Base-by-base conservation (phyloP, 2,113 vertebrate genomes). In the Octodon degus region DNA sequence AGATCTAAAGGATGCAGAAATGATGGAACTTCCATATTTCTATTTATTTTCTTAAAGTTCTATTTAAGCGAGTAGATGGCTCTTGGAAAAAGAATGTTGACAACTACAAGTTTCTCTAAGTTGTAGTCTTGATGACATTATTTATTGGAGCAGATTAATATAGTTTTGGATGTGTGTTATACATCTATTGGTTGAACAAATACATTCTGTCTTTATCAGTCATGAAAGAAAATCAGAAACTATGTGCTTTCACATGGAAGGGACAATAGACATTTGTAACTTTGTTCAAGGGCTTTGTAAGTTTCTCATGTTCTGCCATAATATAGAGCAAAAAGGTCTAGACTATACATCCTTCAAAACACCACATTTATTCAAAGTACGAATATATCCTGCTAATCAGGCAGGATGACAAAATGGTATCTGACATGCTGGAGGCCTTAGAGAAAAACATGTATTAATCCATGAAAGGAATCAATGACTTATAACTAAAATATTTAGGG, bases 1-100 rank as follows among this genome's bases (percentile, higher is more conserved):
- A 87, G 91, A 87, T 68, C 63, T 67, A 86, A 68, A 93, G 47
- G 30, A 60, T 81, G 30, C 30, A 81, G 92, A 87, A 79, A 24
- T 87, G 83, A 32, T 87, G 19, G 63, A 37, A 2, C 14, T 7
- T 65, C 55, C n/a, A 16, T 55, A 86, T 17, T 47, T 86, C n/a
- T 58, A 47, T 40, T 65, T 85, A 40, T 40, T 74, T 74, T 74
- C 37, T 40, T 32, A 74, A 20, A 22, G 47, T 47, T 24, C 80
- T 30, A 16, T 30, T 87, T 14, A 30, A 47, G 30, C 80, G 60
- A 70, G 63, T 58, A 7, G n/a, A 67, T 53, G 55, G 25, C 25
- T 93, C 53, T 50, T 67, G 11, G 14, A 14, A 53, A 67, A 90
- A 53, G 60, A 67, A 65, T 30, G 34, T 30, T n/a, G 60, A 68